Conservation (phyloP, 2,113 vertebrate genomes). For the Elephantulus edwardii region DNA sequence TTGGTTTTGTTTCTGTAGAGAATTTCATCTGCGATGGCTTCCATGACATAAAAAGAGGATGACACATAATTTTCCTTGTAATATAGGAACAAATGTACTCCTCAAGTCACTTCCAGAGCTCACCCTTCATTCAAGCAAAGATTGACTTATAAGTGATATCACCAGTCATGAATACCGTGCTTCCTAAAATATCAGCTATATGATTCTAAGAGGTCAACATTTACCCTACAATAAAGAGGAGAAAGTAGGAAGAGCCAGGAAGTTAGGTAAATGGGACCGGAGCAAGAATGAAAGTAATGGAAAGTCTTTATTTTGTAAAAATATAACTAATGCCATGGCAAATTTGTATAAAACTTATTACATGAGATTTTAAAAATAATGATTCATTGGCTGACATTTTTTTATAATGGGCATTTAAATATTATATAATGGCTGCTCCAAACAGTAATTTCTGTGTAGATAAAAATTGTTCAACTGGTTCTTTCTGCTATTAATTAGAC, state of each 20-base stretch:
- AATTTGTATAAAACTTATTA: background rate
- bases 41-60: background rate
- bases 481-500: slow-evolving; percentile 12
- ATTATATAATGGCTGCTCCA: background rate
- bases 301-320: background rate
- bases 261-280: background rate
- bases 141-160: background rate
- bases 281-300: background rate
- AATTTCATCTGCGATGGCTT: background rate
- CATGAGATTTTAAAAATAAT: background rate
- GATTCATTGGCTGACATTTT: background rate
- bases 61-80: background rate
- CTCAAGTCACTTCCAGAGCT: background rate
- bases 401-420: slow-evolving; percentile 21
- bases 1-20: background rate
- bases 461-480: background rate
- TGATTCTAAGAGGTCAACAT: background rate
- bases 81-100: background rate
- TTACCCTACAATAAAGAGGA: background rate
- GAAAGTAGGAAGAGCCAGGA: background rate
- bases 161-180: background rate
- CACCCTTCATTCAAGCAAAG: background rate
- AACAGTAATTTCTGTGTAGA: background rate
- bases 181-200: background rate
- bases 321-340: background rate